Evolutionary conservation across 2,113 vertebrate species (phyloP), one percentile per base, ranked within the genome.

Genomic region (Ageneiosus marmoratus): DNA sequence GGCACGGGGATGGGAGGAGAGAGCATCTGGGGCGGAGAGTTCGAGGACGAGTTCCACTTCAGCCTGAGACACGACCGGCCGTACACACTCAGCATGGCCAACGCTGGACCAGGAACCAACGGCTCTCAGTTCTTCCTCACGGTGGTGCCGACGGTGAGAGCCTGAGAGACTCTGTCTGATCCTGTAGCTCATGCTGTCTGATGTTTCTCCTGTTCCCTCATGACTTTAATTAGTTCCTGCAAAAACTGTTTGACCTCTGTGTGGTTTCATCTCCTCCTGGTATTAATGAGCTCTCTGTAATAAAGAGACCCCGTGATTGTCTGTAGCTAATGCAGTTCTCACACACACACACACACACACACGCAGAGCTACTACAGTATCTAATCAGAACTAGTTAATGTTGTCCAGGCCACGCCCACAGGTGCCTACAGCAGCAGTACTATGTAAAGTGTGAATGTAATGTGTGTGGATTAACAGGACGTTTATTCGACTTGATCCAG

Each of bases 21-120:
- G 94, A 99, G 98, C 91, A 99, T 99, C 88, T 99, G 98, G 98
- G 97, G 97, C 81, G 96, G 96, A 84, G 98, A 99, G 91, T 99
- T 99, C 88, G 97, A 99, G 93, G 98, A 99, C 2, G 98, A 99
- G 89, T 99, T 99, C 89, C 97, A 99, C 63, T 93, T 96, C 84
- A 99, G 97, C 9, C 94, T 99, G 91, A 93, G 98, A 85, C 98
- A 99, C 81, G 98, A 99, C 90, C 96, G 98, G 70, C 98, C 98
- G 1, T 99, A 99, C 89, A 99, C 98, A 0, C 96, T 99, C 44
- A 99, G 98, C 72, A 99, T 99, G 98, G 98, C 98, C 55, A 99
- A 99, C 37, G 97, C 91, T 24, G 98, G 97, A 69, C 91, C 97
- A 22, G 96, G 95, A 85, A 98, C 97, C 87, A 99, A 99, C 37